These are phyloP conservation scores for Malthinus seriepunctatus DNA, from an alignment of 2,888 invertebrate genomes.

Conservation along the genomic window DNA sequence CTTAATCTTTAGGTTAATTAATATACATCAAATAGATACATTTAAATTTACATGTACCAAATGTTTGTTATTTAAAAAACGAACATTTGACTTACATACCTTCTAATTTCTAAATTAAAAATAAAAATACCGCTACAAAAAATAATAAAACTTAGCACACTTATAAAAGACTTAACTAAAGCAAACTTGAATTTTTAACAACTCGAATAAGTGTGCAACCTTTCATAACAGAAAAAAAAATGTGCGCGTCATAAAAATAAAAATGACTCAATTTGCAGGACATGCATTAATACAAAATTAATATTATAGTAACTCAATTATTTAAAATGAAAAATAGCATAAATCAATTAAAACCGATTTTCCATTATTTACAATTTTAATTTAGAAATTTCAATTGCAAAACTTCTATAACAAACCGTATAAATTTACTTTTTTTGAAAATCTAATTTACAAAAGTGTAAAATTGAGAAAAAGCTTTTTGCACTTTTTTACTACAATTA, in stretches of 20 bases:
- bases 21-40: conserved; percentile 12
- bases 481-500: conserved; percentile 10
- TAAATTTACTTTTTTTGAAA: conserved; percentile 7
- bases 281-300: background rate
- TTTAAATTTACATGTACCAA: conserved; percentile 23
- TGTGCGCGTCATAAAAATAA: background rate
- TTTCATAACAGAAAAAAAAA: background rate
- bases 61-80: conserved; percentile 7
- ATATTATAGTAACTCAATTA: background rate
- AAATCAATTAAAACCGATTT: background rate
- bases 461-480: conserved; percentile 16
- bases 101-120: background rate
- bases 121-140: conserved; percentile 1
- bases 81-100: conserved; percentile 7
- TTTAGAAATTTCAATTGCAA: background rate
- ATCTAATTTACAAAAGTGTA: conserved; percentile 27
- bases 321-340: background rate
- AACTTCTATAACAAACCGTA: background rate
- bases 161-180: too few species aligned
- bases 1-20: background rate
- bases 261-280: background rate
- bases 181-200: too few species aligned
- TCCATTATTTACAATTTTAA: background rate
- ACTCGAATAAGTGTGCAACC: background rate
- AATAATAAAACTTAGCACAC: background rate